Evolutionary conservation across 1,140 invertebrate species (phyloP), one percentile per base, ranked within the genome.

Genomic region (Pseudomyrmex flavicornis): DNA sequence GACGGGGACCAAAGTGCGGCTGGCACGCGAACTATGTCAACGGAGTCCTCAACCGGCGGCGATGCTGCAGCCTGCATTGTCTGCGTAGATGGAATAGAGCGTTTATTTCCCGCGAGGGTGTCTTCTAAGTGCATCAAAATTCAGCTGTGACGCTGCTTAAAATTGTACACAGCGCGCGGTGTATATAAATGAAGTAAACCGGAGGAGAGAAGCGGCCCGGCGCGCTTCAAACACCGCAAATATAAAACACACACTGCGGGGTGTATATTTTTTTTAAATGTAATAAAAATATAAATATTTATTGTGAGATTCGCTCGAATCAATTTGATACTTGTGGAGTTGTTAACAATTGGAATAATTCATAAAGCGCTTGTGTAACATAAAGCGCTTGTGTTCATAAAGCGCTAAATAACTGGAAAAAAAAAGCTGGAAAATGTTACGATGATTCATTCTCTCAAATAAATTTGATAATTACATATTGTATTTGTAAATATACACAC

Each of bases 21-120:
- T 85, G 84, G 76, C 84, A 88, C 61, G 87, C 87, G 59, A 87
- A 88, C 86, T 88, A 88, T 88, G 87, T 84, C 65, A 73, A 50
- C 66, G 46, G 66, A 88, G 72, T 82, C 66, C 62, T 68, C 66
- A 59, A 52, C 65, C 68, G 46, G 5, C 61, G 72, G 72, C 87
- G 86, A 85, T 85, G 77, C 75, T 85, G 77, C 75, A 85, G 46
- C 74, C 83, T 58, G 72, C 73, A 83, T 83, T 58, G 82, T 76
- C 72, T 59, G 54, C 72, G 62, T 75, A 66, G 73, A 17, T 75
- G 26, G 50, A 52, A 52, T 52, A 35, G 59, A 72, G 74, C 70
- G 70, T 15, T 26, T 46, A 80, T 68, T 15, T 15, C 8, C 50
- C n/a, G 22, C 17, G 54, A 13, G 20, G 46, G 13, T 13, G 12